These are phyloP conservation scores for Sanderia malayensis DNA, from an alignment of 30 jellyfish, hydroid and myxozoan species.

Conservation along the genomic window DNA sequence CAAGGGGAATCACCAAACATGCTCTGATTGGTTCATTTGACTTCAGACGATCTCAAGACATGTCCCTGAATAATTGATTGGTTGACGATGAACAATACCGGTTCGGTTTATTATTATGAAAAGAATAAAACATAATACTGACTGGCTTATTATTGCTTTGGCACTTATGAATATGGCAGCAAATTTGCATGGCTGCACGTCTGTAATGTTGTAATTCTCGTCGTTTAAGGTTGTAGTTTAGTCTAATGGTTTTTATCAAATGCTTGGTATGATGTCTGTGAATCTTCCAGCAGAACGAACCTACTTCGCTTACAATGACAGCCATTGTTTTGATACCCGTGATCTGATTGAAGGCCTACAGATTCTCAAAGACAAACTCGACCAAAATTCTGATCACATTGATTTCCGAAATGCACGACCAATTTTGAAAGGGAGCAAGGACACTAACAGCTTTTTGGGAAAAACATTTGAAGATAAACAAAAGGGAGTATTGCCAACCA, in stretches of 20 bases:
- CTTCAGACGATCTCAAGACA: not conserved
- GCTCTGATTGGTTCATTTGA: conserved; percentile 15
- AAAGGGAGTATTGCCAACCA: conserved; percentile 32
- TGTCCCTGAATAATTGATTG: not conserved
- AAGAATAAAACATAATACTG: no score
- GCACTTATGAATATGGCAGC: no score
- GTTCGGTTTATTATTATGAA: no score
- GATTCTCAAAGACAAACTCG: conserved; percentile 24
- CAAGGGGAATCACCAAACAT: not conserved
- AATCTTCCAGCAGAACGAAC: conserved; percentile 45
- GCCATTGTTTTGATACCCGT: conserved; percentile 32
- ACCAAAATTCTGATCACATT: conserved; percentile 8
- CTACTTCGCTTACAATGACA: conserved; percentile 20
- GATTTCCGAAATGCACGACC: conserved; percentile 25
- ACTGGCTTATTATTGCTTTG: no score
- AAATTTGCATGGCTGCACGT: no score
- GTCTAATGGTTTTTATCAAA: no score
- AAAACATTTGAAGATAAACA: conserved; percentile 3
- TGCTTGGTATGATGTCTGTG: no score
- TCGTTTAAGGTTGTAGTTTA: no score
- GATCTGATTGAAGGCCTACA: conserved; percentile 54
- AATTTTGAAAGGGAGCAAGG: conserved; percentile 50
- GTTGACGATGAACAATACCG: no score
- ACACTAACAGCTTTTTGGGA: conserved; percentile 36
- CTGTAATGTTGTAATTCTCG: no score